phyloP scores from a whole-genome alignment of 2,888 invertebrate species.

The Dioctria linearis region DNA sequence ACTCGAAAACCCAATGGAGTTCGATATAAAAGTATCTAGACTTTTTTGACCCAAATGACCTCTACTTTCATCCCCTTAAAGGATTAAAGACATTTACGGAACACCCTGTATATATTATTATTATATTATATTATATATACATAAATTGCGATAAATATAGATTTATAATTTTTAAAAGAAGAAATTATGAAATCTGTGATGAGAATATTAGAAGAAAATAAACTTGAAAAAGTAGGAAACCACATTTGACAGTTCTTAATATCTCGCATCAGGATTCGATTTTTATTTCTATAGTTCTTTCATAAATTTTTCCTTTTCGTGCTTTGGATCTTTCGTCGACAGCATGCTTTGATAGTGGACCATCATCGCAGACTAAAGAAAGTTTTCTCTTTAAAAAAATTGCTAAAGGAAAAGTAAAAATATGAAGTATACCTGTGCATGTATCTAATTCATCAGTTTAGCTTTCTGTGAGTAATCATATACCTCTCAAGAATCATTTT shows the following conservation, averaged over 20 bases:
- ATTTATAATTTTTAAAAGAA: conserved; percentile 2
- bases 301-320: conserved; percentile 77
- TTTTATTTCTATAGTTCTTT: conserved; percentile 91
- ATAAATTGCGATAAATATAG: conserved; percentile 36
- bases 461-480: conserved; percentile 91
- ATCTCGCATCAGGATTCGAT: conserved; percentile 85
- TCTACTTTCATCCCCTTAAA: too few species aligned
- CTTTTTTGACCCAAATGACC: too few species aligned
- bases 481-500: conserved; percentile 93
- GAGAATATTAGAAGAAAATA: neutral
- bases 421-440: conserved; percentile 78
- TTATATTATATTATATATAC: neutral
- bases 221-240: conserved; percentile 8
- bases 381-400: conserved; percentile 32
- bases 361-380: conserved; percentile 75
- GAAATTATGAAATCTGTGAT: neutral
- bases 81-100: too few species aligned
- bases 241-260: conserved; percentile 72
- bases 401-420: conserved; percentile 40
- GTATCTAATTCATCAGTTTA: conserved; percentile 92
- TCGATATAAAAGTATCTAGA: too few species aligned
- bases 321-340: conserved; percentile 83
- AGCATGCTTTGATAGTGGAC: conserved; percentile 86
- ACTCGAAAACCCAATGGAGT: too few species aligned
- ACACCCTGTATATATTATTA: too few species aligned